Conservation (phyloP, 2,113 vertebrate genomes). For the Urocitellus parryii region DNA sequence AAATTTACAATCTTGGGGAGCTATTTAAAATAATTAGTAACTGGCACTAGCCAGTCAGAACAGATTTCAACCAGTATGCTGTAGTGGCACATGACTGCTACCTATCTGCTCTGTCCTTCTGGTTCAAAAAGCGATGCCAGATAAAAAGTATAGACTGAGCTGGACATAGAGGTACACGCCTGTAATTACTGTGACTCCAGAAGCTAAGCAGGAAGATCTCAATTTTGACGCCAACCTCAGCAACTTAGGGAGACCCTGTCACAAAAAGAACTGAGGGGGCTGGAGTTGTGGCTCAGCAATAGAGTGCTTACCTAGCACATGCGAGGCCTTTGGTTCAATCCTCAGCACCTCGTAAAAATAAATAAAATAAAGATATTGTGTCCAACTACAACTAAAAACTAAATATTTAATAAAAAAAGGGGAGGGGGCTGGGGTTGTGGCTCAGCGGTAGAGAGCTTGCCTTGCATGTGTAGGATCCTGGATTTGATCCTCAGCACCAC, state of each 20-base stretch:
- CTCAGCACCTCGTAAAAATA: no score
- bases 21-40: conserved; percentile 13
- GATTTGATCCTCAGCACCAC: no score
- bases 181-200: background rate
- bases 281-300: no score
- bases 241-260: background rate
- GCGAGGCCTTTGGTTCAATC: no score
- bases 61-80: background rate
- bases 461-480: no score
- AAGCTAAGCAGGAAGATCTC: background rate
- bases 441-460: no score
- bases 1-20: background rate
- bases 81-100: background rate
- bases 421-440: no score
- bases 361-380: no score
- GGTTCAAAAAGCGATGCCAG: conserved; percentile 27
- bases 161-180: background rate
- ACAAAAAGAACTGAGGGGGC: background rate
- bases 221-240: background rate
- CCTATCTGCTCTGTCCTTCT: background rate
- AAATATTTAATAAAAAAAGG: no score
- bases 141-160: conserved; percentile 14
- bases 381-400: no score
- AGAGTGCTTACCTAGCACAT: no score
- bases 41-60: background rate